Percentiles rank a stretch among this genome's conserved stretches.
These are phyloP conservation scores for Holcopasites calliopsidis DNA, from an alignment of 1,140 invertebrate genomes.

Conservation along the genomic window DNA sequence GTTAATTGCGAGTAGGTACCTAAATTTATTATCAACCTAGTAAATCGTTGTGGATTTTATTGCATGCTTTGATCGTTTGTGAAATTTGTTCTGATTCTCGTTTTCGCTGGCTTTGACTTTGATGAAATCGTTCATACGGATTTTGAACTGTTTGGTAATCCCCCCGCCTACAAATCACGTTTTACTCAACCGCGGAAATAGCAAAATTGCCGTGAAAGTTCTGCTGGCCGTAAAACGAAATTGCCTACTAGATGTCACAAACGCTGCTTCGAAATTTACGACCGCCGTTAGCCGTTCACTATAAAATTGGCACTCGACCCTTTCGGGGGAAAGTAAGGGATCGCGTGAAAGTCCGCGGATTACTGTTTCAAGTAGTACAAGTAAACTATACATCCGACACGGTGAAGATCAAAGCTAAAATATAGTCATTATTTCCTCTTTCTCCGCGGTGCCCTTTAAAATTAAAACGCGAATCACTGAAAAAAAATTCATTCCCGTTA, in stretches of 20 bases:
- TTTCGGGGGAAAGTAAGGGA: not conserved
- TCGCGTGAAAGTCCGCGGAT: not conserved
- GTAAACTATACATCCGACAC: not conserved
- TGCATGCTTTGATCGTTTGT: no score
- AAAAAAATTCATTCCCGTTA: no score
- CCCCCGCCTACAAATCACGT: not conserved
- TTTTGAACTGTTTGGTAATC: not conserved
- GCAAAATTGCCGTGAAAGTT: not conserved
- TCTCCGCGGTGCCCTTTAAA: no score
- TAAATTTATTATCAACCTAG: no score
- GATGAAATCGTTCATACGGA: not conserved
- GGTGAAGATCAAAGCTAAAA: no score
- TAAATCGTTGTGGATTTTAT: no score
- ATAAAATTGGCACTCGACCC: not conserved
- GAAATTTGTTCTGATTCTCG: no score
- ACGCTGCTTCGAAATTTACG: not conserved
- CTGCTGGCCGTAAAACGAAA: not conserved
- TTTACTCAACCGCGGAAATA: not conserved
- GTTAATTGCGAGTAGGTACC: no score
- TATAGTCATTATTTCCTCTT: no score
- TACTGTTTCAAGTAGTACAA: not conserved
- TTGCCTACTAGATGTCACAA: conserved; percentile 4
- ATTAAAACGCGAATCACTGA: no score
- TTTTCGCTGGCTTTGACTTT: not conserved
- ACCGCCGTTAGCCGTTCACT: not conserved